These are phyloP conservation scores for Mobula birostris DNA, from an alignment of 2,113 vertebrate genomes.

Conservation along the genomic window DNA sequence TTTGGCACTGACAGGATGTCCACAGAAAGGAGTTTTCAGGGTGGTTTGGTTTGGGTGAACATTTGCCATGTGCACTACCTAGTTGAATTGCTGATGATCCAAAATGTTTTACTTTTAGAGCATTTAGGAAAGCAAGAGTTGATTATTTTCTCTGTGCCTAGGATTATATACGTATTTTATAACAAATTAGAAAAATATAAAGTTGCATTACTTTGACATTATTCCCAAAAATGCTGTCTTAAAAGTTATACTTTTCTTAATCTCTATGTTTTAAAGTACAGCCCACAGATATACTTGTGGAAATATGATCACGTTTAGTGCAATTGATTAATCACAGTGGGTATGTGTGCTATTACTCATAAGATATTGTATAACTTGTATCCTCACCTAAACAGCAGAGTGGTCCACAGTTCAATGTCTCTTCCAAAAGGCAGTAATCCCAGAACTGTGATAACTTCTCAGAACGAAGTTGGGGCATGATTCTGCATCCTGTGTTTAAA, in stretches of 20 bases:
- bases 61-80: too few species aligned
- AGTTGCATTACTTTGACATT: too few species aligned
- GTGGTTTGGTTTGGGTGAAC: too few species aligned
- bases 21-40: too few species aligned
- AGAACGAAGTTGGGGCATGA: background rate
- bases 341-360: background rate
- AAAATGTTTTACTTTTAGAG: too few species aligned
- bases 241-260: background rate
- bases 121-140: too few species aligned
- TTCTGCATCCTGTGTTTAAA: too few species aligned
- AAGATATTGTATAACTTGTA: background rate
- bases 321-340: background rate
- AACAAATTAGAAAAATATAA: too few species aligned
- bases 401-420: background rate
- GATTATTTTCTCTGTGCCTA: too few species aligned
- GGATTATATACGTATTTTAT: too few species aligned
- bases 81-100: too few species aligned
- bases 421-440: background rate
- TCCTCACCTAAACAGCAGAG: background rate
- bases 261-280: background rate
- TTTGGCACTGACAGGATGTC: too few species aligned
- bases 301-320: background rate
- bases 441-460: background rate
- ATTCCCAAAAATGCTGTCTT: background rate
- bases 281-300: background rate